These are phyloP conservation scores for Oophaga pumilio DNA, from an alignment of 2,113 vertebrate species.

Conservation along the genomic window DNA sequence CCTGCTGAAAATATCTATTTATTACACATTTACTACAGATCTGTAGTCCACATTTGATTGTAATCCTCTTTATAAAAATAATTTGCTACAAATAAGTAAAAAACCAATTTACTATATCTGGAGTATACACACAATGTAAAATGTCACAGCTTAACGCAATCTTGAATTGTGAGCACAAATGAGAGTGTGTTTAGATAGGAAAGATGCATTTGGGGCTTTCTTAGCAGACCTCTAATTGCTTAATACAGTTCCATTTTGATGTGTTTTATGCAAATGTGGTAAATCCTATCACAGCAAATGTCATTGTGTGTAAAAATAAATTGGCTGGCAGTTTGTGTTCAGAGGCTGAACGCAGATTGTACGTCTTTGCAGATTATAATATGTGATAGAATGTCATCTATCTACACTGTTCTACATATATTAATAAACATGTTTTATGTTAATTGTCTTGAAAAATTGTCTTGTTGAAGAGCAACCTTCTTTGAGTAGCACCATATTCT, in stretches of 20 bases:
- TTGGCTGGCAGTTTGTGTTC: constrained; percentile 22
- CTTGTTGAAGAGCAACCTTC: constrained; percentile 17
- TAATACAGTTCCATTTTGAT: constrained; percentile 41
- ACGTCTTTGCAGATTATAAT: constrained; percentile 39
- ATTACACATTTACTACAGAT: neutral
- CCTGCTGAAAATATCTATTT: neutral
- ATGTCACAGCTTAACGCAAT: neutral
- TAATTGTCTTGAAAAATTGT: constrained; percentile 29
- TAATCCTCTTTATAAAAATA: neutral
- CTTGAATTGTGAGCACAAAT: constrained; percentile 18
- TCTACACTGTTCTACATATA: constrained; percentile 11
- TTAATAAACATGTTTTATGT: constrained; percentile 36
- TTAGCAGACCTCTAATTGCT: constrained; percentile 43
- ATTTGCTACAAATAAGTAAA: neutral
- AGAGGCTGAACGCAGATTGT: constrained; percentile 38
- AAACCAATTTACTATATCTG: neutral
- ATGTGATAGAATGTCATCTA: constrained; percentile 25
- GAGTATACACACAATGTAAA: neutral
- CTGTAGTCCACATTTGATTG: neutral
- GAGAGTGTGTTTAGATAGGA: neutral
- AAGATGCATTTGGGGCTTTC: constrained; percentile 30
- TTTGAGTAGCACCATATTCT: neutral
- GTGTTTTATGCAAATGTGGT: constrained; percentile 38
- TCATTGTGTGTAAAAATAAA: constrained; percentile 55
- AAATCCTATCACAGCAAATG: constrained; percentile 54